phyloP scores from a whole-genome alignment of 2,113 vertebrate genomes.

The Albula glossodonta region DNA sequence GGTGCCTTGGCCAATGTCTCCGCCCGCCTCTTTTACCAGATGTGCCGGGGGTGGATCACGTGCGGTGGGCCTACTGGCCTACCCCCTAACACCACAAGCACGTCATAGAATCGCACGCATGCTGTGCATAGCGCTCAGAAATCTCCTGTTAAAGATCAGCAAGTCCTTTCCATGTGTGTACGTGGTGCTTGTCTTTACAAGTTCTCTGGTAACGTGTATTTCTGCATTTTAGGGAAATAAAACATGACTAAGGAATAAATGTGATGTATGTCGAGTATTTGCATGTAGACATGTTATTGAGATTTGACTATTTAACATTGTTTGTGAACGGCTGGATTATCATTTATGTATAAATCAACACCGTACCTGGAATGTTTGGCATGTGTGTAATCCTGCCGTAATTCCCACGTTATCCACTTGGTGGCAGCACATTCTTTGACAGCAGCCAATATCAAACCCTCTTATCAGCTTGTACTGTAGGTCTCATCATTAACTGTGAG shows the following conservation, averaged over 20 bases:
- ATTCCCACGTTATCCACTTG: conserved; percentile 15
- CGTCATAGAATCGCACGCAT: background rate
- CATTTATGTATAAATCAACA: background rate
- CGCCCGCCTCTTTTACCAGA: background rate
- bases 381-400: background rate
- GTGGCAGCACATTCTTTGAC: conserved; percentile 33
- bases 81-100: background rate
- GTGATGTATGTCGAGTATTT: too few relatives aligned
- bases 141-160: background rate
- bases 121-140: background rate
- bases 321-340: background rate
- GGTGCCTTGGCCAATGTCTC: background rate
- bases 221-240: too few relatives aligned
- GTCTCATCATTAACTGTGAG: background rate
- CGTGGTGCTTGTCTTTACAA: background rate
- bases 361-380: too few relatives aligned
- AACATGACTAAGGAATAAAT: too few relatives aligned
- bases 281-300: too few relatives aligned
- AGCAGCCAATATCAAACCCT: background rate
- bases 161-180: too few relatives aligned
- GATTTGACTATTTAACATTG: background rate
- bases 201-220: too few relatives aligned
- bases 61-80: background rate
- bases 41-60: background rate
- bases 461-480: background rate